Conservation (phyloP, 2,888 invertebrate genomes). For the Polyommatus icarus region DNA sequence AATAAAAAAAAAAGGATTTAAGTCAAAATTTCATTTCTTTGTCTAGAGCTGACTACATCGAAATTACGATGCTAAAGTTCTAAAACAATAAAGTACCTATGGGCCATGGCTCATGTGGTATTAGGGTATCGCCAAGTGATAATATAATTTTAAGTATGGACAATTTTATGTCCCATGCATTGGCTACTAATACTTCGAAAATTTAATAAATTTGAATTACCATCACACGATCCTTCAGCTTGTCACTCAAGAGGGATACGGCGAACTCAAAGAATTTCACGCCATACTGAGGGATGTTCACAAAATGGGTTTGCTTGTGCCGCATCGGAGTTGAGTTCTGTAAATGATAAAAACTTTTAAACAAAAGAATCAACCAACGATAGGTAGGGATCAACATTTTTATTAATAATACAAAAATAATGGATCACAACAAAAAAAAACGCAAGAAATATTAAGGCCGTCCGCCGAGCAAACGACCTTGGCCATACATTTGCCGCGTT, state of each 20-base stretch:
- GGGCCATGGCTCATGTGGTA: no score
- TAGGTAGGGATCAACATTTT: background rate
- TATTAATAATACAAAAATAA: background rate
- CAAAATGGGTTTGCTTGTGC: conserved; percentile 92
- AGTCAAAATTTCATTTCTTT: background rate
- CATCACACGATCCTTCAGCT: conserved; percentile 89
- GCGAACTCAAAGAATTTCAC: conserved; percentile 91
- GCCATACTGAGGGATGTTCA: conserved; percentile 91
- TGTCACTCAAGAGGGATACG: conserved; percentile 90
- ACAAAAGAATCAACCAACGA: background rate
- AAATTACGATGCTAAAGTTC: no score
- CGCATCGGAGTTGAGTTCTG: conserved; percentile 94
- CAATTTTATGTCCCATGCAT: no score
- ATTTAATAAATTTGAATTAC: conserved; percentile 69
- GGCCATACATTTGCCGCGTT: no score
- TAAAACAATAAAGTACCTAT: no score
- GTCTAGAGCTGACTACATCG: no score
- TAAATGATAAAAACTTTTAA: conserved; percentile 45
- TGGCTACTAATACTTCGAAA: background rate
- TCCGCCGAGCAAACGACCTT: no score
- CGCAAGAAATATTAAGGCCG: no score
- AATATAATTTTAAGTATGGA: no score
- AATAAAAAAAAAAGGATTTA: conserved; percentile 42
- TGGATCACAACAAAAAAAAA: no score
- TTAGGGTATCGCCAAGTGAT: no score